A percentile compares a stretch with the other conserved stretches of the same genome.
phyloP scores from a whole-genome alignment of 2,888 invertebrate species.

The Ennomos quercinarius region DNA sequence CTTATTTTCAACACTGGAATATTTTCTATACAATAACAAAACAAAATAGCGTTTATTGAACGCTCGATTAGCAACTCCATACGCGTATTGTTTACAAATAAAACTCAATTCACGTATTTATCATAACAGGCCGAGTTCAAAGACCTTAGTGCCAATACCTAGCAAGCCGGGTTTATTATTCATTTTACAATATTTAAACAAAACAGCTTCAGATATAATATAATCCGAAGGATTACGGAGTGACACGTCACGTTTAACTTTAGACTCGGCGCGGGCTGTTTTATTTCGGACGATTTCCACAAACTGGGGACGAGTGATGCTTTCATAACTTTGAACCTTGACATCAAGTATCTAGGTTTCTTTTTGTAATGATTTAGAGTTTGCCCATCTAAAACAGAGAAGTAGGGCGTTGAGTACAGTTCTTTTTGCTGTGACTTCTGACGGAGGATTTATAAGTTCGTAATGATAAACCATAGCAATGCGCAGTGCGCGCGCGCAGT shows the following conservation, averaged over 20 bases:
- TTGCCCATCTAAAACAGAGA: slow-evolving; percentile 14
- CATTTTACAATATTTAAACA: slow-evolving; percentile 23
- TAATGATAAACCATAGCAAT: too few species aligned
- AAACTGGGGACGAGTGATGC: slow-evolving; percentile 5
- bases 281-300: slow-evolving; percentile 25
- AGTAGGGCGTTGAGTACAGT: neutral
- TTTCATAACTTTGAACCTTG: slow-evolving; percentile 18
- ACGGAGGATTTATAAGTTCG: too few species aligned
- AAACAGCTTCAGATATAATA: slow-evolving; percentile 15
- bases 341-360: slow-evolving; percentile 9
- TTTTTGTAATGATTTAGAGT: slow-evolving; percentile 17
- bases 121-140: slow-evolving; percentile 59
- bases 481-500: too few species aligned
- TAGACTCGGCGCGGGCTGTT: slow-evolving; percentile 8
- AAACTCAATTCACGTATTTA: slow-evolving; percentile 51
- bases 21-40: too few species aligned
- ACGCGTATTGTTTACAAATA: slow-evolving; percentile 57
- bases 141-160: slow-evolving; percentile 51
- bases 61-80: slow-evolving; percentile 21
- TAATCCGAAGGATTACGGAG: slow-evolving; percentile 11
- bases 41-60: neutral
- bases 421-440: neutral
- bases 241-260: slow-evolving; percentile 7
- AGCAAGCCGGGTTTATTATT: slow-evolving; percentile 35
- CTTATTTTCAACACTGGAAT: too few species aligned